phyloP scores from a whole-genome alignment of 2,113 vertebrate species.

The Rattus norvegicus region DNA sequence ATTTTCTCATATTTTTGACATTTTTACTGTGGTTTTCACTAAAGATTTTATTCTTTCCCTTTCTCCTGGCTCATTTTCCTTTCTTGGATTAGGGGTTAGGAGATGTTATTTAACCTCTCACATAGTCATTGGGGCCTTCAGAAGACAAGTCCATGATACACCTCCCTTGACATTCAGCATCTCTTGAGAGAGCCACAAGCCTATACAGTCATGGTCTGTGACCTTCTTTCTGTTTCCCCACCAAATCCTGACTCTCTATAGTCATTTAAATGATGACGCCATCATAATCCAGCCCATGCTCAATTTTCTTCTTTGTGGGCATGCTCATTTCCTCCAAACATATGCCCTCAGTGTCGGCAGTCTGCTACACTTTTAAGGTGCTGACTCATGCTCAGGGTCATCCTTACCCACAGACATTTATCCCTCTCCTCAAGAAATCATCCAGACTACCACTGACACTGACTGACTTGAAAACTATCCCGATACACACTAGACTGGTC shows the following conservation, averaged over 20 bases:
- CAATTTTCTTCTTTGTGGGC: not conserved
- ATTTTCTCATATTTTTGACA: not conserved
- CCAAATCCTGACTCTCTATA: not conserved
- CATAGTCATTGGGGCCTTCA: not conserved
- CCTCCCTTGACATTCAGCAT: not conserved
- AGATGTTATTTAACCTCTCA: not conserved
- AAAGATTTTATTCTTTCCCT: not conserved
- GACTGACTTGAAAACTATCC: not conserved
- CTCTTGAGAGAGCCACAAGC: not conserved
- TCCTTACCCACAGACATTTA: not conserved
- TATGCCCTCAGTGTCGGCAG: rapidly evolving
- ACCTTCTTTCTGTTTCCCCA: not conserved
- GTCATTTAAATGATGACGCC: not conserved
- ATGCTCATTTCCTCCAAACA: not conserved
- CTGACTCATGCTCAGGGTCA: not conserved
- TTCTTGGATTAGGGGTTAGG: not conserved
- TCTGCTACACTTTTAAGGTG: not conserved
- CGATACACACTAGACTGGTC: rapidly evolving
- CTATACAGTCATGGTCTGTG: not conserved
- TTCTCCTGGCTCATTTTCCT: not conserved
- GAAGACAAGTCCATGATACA: not conserved
- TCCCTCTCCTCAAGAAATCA: not conserved
- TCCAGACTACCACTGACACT: not conserved
- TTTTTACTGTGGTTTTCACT: not conserved
- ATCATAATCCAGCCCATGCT: not conserved